A percentile compares a stretch with the other conserved stretches of the same genome.
Conservation (phyloP, 2,113 vertebrate species). For the Origma solitaria region DNA sequence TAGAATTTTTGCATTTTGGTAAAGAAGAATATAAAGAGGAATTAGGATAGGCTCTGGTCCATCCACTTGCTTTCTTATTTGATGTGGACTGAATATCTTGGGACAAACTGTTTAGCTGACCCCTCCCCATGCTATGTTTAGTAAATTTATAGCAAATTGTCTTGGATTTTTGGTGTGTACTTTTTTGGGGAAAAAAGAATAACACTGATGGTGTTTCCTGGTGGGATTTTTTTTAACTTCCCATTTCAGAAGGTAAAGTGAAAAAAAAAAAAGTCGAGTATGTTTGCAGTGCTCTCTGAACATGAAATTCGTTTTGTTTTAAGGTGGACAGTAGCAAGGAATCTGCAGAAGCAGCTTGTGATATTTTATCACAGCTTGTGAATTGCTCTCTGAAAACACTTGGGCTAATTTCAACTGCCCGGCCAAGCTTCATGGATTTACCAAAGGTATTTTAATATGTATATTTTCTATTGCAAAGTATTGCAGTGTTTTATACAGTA, state of each 20-base stretch:
- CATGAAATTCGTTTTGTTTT: background rate
- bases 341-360: slow-evolving; percentile 93
- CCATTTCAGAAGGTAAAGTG: background rate
- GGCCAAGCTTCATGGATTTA: slow-evolving; percentile 98
- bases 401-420: slow-evolving; percentile 94
- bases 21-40: background rate
- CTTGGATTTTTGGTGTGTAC: background rate
- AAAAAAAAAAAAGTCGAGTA: background rate
- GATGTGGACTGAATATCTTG: background rate
- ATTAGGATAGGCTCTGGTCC: background rate
- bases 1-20: background rate
- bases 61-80: background rate
- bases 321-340: slow-evolving; percentile 98
- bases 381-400: slow-evolving; percentile 95
- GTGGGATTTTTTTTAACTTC: background rate
- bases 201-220: background rate
- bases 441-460: slow-evolving; percentile 82
- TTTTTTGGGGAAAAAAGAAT: background rate
- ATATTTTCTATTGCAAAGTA: background rate
- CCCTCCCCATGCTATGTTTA: background rate
- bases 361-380: slow-evolving; percentile 93
- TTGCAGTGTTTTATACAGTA: background rate
- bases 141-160: background rate
- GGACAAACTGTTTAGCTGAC: background rate
- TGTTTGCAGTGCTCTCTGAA: background rate